phyloP scores from a whole-genome alignment of 2,113 vertebrate species.

The Coryphaenoides rupestris region DNA sequence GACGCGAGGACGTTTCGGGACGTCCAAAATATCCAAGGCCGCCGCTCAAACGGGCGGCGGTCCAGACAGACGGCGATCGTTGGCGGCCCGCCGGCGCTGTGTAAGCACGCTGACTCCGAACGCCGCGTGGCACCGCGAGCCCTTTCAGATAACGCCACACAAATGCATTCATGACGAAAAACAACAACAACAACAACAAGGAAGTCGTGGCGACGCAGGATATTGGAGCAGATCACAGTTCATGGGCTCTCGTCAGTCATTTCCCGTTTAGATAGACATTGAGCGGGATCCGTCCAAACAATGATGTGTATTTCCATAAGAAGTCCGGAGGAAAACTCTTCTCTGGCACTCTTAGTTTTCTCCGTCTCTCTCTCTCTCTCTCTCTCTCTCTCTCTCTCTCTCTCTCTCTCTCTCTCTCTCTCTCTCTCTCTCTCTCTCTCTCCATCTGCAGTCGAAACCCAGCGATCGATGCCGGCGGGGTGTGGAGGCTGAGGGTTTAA shows the following conservation, averaged over 20 bases:
- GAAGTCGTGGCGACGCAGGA: conserved; percentile 1
- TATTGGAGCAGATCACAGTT: conserved; percentile 16
- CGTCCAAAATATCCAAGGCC: too few species aligned
- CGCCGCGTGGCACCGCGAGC: too few species aligned
- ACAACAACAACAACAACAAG: not conserved
- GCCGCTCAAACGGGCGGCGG: too few species aligned
- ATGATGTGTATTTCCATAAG: conserved; percentile 2
- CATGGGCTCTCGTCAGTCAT: conserved; percentile 13
- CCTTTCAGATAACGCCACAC: conserved; percentile 2
- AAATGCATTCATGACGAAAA: conserved; percentile 6
- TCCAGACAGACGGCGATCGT: too few species aligned
- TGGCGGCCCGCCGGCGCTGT: too few species aligned
- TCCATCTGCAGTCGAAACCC: conserved; percentile 24
- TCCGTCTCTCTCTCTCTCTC: conserved; percentile 6
- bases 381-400: conserved; percentile 1
- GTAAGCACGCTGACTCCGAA: too few species aligned
- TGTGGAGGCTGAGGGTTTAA: conserved; percentile 30
- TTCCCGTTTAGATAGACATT: conserved; percentile 17
- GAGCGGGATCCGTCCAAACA: conserved; percentile 16
- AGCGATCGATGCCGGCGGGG: conserved; percentile 29
- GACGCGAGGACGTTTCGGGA: too few species aligned
- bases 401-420: not conserved
- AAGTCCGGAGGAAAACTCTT: conserved; percentile 13
- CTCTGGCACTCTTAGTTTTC: not conserved
- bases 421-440: not conserved